These are phyloP conservation scores for Sclerurus mexicanus DNA, from an alignment of 2,113 vertebrate genomes.

Conservation along the genomic window DNA sequence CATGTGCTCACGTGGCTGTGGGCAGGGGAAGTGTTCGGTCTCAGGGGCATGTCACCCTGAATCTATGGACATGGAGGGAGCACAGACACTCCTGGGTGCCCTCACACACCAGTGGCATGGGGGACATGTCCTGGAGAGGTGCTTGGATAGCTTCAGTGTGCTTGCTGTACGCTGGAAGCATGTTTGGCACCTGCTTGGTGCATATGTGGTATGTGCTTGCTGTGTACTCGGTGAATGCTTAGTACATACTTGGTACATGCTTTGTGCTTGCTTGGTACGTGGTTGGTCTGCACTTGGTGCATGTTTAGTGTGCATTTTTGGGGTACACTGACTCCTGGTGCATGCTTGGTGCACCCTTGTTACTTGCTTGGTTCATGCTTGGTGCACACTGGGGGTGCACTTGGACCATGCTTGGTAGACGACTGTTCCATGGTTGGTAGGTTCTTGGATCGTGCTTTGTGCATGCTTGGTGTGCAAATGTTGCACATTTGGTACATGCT, in stretches of 20 bases:
- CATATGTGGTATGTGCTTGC: not conserved
- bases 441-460: too few relatives aligned
- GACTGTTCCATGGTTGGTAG: too few relatives aligned
- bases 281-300: fast-evolving
- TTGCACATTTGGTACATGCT: fast-evolving
- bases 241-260: fast-evolving
- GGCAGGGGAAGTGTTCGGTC: fast-evolving
- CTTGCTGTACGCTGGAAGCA: not conserved
- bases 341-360: fast-evolving
- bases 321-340: fast-evolving
- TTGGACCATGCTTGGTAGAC: fast-evolving
- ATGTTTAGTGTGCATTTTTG: too few relatives aligned
- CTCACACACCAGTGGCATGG: fast-evolving
- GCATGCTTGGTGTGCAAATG: too few relatives aligned
- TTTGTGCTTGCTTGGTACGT: fast-evolving
- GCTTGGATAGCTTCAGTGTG: fast-evolving
- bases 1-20: fast-evolving
- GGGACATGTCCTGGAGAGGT: not conserved
- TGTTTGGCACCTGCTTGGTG: fast-evolving
- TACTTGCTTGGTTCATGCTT: too few relatives aligned
- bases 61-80: fast-evolving
- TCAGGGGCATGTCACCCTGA: fast-evolving
- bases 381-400: fast-evolving
- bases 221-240: not conserved
- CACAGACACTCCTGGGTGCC: not conserved